Evolutionary conservation across 2,888 invertebrate genomes (phyloP).

Genomic region (Agrochola litura): DNA sequence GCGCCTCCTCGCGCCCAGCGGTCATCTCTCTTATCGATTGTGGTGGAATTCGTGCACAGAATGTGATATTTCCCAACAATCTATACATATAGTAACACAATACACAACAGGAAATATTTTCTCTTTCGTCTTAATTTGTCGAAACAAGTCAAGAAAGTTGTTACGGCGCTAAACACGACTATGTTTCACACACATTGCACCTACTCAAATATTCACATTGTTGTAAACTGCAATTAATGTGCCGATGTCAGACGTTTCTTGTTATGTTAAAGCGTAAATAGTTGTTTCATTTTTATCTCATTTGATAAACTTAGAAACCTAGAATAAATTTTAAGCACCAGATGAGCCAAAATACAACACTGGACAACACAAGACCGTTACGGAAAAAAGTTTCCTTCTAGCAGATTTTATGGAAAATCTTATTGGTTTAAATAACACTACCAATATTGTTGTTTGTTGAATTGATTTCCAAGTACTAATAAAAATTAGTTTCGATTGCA

Average conservation of each 20-base stretch:
- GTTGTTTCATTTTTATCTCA: background rate
- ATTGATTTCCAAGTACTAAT: background rate
- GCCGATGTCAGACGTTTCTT: conserved; percentile 23
- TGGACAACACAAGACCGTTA: background rate
- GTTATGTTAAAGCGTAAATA: background rate
- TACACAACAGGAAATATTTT: conserved; percentile 75
- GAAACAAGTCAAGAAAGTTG: conserved; percentile 34
- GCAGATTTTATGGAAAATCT: background rate
- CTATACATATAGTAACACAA: conserved; percentile 81
- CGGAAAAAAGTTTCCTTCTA: background rate
- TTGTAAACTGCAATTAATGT: conserved; percentile 28
- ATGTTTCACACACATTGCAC: conserved; percentile 28
- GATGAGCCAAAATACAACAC: background rate
- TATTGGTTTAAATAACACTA: background rate
- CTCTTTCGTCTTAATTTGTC: conserved; percentile 54
- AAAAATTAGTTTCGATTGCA: background rate
- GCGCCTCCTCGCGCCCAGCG: conserved; percentile 86
- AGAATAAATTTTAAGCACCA: background rate
- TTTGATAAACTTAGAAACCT: background rate
- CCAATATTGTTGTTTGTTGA: background rate
- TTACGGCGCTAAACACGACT: conserved; percentile 13
- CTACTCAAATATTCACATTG: conserved; percentile 38
- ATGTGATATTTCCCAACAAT: conserved; percentile 89
- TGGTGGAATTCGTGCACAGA: conserved; percentile 91
- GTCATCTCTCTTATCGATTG: conserved; percentile 91